Evolutionary conservation across 1,140 invertebrate genomes (phyloP).

Genomic region (Hylaeus anthracinus): DNA sequence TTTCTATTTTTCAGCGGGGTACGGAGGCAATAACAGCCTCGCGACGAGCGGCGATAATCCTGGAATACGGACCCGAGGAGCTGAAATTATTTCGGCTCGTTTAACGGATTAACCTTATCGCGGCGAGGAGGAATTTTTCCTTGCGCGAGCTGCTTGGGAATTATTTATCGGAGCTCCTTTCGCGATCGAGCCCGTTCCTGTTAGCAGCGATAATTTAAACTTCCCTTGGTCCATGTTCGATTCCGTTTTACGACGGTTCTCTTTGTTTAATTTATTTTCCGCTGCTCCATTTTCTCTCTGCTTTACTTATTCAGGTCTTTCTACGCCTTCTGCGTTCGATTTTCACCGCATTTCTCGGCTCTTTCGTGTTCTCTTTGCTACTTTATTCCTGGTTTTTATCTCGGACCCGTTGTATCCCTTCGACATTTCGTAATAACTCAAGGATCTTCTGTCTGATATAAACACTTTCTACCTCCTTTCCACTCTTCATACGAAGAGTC

Average conservation of each 20-base stretch:
- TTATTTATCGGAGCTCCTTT: not conserved
- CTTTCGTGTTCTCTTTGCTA: no score
- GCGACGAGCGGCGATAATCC: not conserved
- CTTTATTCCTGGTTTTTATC: no score
- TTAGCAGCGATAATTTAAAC: no score
- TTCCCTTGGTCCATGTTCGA: no score
- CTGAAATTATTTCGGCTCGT: constrained; percentile 14
- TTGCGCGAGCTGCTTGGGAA: not conserved
- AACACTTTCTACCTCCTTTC: no score
- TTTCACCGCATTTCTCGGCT: no score
- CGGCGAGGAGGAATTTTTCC: not conserved
- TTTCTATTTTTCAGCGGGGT: not conserved
- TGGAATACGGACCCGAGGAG: not conserved
- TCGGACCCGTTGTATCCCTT: no score
- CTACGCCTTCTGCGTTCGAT: not conserved
- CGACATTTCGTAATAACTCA: no score
- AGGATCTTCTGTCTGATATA: no score
- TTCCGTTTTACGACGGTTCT: no score
- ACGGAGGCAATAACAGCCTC: not conserved
- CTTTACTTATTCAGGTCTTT: not conserved
- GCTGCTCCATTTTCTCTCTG: not conserved
- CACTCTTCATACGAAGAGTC: no score
- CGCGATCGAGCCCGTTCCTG: not conserved
- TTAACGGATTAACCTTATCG: not conserved
- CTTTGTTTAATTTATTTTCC: no score